Conservation (phyloP, 1,140 invertebrate genomes). For the Phymorhynchus buccinoides region DNA sequence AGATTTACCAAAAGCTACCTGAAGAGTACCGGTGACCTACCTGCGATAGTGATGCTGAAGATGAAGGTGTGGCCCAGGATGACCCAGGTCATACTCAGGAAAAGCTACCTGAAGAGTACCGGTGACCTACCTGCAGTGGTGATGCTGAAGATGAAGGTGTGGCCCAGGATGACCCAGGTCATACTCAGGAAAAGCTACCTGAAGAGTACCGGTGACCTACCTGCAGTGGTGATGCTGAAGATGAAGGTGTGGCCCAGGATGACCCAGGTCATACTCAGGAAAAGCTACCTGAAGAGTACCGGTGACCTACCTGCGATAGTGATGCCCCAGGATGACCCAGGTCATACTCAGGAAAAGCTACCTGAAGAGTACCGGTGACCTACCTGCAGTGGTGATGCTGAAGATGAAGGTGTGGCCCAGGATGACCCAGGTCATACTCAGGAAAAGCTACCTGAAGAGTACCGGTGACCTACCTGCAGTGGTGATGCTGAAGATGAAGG, state of each 20-base stretch:
- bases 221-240: slow-evolving; percentile 44
- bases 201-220: too few species aligned
- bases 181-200: slow-evolving; percentile 90
- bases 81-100: slow-evolving; percentile 93
- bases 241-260: slow-evolving; percentile 86
- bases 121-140: slow-evolving; percentile 14
- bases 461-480: slow-evolving; percentile 10
- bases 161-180: slow-evolving; percentile 93
- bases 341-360: slow-evolving; percentile 91
- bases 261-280: slow-evolving; percentile 93
- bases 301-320: too few species aligned
- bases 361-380: too few species aligned
- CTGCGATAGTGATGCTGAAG: slow-evolving; percentile 40
- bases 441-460: too few species aligned
- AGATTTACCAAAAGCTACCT: too few species aligned
- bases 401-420: slow-evolving; percentile 84
- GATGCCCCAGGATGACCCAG: slow-evolving; percentile 88
- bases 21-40: too few species aligned
- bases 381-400: slow-evolving; percentile 20
- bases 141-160: slow-evolving; percentile 77
- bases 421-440: slow-evolving; percentile 95
- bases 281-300: too few species aligned
- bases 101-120: too few species aligned
- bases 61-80: slow-evolving; percentile 86
- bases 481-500: slow-evolving; percentile 68